Percentiles rank a stretch among this genome's conserved stretches.
Conservation (phyloP, 1,140 invertebrate genomes). For the Camponotus vicinus region DNA sequence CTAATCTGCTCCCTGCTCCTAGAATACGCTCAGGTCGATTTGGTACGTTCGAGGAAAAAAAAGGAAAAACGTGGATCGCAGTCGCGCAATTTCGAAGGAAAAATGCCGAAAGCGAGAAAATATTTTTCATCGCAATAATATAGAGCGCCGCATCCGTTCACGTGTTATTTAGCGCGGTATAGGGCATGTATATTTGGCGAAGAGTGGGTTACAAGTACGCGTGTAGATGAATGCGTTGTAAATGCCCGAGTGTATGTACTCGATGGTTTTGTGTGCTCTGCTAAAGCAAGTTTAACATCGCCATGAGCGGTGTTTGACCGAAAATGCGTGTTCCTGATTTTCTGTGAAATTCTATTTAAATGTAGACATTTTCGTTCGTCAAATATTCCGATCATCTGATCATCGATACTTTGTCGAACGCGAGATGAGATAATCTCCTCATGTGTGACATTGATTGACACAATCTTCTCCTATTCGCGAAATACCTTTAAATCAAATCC, state of each 20-base stretch:
- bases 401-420: neutral
- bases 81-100: slow-evolving; percentile 16
- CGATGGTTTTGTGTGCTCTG: slow-evolving; percentile 48
- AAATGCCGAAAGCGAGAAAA: slow-evolving; percentile 25
- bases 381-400: neutral
- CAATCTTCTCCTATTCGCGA: too few relatives aligned
- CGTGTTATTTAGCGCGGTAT: slow-evolving; percentile 33
- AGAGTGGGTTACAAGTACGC: slow-evolving; percentile 53
- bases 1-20: slow-evolving; percentile 43
- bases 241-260: slow-evolving; percentile 38
- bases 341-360: neutral
- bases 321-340: slow-evolving; percentile 34
- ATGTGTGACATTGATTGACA: neutral
- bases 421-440: neutral
- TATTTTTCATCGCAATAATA: slow-evolving; percentile 40
- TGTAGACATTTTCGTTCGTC: neutral
- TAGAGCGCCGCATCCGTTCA: slow-evolving; percentile 10
- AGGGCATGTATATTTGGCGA: slow-evolving; percentile 32
- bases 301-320: slow-evolving; percentile 45
- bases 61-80: neutral
- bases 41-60: neutral
- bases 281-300: slow-evolving; percentile 56
- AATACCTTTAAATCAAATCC: neutral
- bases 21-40: slow-evolving; percentile 25
- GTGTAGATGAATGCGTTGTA: slow-evolving; percentile 43